phyloP scores from a whole-genome alignment of 2,797 vertebrate genomes.

The Amphiprion clarkii region DNA sequence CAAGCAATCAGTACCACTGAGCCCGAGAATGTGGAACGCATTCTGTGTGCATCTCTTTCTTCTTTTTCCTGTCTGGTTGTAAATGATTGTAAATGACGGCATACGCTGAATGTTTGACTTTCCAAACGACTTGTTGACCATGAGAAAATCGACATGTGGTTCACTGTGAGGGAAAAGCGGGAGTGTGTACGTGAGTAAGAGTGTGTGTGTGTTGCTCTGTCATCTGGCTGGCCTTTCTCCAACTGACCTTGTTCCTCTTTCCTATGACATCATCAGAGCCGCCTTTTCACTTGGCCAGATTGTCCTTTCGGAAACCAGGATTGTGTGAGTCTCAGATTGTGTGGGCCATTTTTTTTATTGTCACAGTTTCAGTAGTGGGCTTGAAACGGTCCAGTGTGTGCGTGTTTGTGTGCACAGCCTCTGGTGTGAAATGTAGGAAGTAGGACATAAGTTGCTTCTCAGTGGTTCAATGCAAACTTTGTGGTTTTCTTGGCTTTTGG shows the following conservation, averaged over 20 bases:
- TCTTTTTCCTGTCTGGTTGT: neutral
- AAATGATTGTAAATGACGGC: neutral
- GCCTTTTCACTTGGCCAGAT: conserved; percentile 73
- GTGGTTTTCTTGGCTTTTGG: conserved; percentile 4
- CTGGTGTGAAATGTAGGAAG: conserved; percentile 30
- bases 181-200: conserved; percentile 32
- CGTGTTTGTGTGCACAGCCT: conserved; percentile 9
- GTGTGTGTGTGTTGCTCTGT: conserved; percentile 34
- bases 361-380: conserved; percentile 9
- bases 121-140: neutral
- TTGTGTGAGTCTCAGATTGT: conserved; percentile 79
- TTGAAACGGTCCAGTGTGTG: conserved; percentile 25
- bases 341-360: conserved; percentile 23
- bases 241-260: conserved; percentile 81
- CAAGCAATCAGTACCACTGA: conserved; percentile 13
- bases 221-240: conserved; percentile 62
- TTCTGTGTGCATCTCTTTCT: neutral
- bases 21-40: conserved; percentile 28
- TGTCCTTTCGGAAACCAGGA: conserved; percentile 79
- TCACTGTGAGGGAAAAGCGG: conserved; percentile 16
- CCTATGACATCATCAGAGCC: conserved; percentile 79
- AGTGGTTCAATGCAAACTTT: neutral
- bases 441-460: conserved; percentile 11
- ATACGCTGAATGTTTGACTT: conserved; percentile 29
- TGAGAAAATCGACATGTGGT: conserved; percentile 32